Evolutionary conservation across 30 jellyfish, hydroid and myxozoan species (phyloP).

Genomic region (Cassiopea andromeda): DNA sequence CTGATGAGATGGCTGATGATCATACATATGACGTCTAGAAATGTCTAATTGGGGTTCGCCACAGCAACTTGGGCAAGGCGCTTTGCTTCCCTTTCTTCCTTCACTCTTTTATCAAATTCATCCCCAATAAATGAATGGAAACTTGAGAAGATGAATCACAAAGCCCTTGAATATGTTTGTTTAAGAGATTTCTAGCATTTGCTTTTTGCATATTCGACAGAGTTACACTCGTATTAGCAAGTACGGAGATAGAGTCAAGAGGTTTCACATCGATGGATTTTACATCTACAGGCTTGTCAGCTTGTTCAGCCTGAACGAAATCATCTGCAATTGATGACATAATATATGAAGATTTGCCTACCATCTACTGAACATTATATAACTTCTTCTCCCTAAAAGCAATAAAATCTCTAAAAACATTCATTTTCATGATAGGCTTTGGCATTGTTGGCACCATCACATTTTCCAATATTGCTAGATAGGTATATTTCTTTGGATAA

Average conservation of each 20-base stretch:
- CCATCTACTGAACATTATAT: not conserved
- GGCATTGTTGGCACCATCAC: not conserved
- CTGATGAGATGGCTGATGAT: no score
- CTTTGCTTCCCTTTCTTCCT: no score
- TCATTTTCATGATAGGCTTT: not conserved
- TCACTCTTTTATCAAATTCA: no score
- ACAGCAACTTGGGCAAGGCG: no score
- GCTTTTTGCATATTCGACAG: not conserved
- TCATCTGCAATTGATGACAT: not conserved
- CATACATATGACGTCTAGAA: no score
- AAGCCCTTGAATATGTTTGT: no score
- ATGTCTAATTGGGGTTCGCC: no score
- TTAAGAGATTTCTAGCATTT: no score
- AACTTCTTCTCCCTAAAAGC: not conserved
- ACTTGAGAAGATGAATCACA: no score
- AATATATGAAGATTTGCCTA: not conserved
- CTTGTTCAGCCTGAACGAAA: not conserved
- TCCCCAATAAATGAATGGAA: no score
- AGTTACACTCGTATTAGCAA: not conserved
- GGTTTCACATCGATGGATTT: not conserved
- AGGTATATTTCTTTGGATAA: no score
- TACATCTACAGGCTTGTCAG: not conserved
- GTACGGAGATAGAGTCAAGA: not conserved
- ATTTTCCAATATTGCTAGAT: no score
- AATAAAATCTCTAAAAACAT: not conserved